These are phyloP conservation scores for Horisme vitalbata DNA, from an alignment of 2,888 invertebrate species.

Conservation along the genomic window DNA sequence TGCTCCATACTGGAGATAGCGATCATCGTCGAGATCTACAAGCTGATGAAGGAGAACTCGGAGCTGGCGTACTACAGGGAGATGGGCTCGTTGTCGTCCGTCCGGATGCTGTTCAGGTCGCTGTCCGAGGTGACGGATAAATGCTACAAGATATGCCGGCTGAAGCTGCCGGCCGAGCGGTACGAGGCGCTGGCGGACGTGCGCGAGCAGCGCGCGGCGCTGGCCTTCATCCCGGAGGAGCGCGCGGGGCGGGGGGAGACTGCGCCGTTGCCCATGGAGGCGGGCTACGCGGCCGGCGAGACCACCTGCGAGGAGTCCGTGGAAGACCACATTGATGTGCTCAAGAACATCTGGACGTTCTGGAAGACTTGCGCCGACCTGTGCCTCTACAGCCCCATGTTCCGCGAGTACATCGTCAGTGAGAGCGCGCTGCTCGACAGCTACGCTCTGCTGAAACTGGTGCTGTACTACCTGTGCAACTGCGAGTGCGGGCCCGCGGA, in stretches of 20 bases:
- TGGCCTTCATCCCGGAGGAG: slow-evolving; percentile 39
- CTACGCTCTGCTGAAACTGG: slow-evolving; percentile 62
- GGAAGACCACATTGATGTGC: slow-evolving; percentile 54
- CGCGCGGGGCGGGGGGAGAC: slow-evolving; percentile 37
- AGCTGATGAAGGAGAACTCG: slow-evolving; percentile 60
- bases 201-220: slow-evolving; percentile 48
- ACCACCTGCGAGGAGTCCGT: slow-evolving; percentile 41
- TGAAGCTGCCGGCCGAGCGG: slow-evolving; percentile 54
- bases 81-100: slow-evolving; percentile 63
- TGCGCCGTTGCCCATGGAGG: slow-evolving; percentile 43
- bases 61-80: slow-evolving; percentile 59
- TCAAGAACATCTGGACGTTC: slow-evolving; percentile 72
- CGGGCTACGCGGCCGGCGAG: slow-evolving; percentile 35
- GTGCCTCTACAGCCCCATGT: slow-evolving; percentile 81
- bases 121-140: slow-evolving; percentile 62
- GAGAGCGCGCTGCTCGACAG: slow-evolving; percentile 63
- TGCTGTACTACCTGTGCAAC: slow-evolving; percentile 54
- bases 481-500: slow-evolving; percentile 45
- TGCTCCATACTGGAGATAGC: slow-evolving; percentile 84
- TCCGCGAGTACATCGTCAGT: slow-evolving; percentile 67
- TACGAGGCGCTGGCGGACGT: slow-evolving; percentile 60
- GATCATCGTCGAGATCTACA: slow-evolving; percentile 83
- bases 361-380: slow-evolving; percentile 79
- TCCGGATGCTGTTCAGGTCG: slow-evolving; percentile 71
- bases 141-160: slow-evolving; percentile 61